Base-by-base conservation (phyloP, 2,113 vertebrate genomes). In the Paralichthys olivaceus region DNA sequence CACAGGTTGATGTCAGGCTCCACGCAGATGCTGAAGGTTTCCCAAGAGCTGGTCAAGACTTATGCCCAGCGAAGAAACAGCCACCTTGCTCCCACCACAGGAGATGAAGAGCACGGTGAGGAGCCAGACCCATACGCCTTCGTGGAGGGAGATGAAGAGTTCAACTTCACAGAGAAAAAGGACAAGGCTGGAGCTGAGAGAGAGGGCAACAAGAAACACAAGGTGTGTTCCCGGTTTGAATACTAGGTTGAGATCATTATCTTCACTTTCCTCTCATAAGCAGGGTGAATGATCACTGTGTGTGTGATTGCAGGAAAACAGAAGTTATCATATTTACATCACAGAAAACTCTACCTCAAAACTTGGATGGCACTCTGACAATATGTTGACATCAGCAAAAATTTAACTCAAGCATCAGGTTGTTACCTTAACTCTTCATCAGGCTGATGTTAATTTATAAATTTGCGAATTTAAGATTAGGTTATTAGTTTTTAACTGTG, bases 101-200 rank as follows among this genome's bases (percentile, higher is more conserved):
- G 85, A 13, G 96, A 97, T 72, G 89, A 91, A 78, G 97, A 98
- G 62, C 94, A 95, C 80, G 92, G 96, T 56, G 92, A 94, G 19
- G 96, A 97, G 90, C 93, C 95, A 0, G 97, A 99, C 93, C 97
- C 97, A 8, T 98, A 99, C 1, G 97, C 96, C 47, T 99, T 99
- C 69, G 95, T 95, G 59, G 97, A 99, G 79, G 97, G 96, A 60
- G 97, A 98, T 37, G 97, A 97, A 57, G 97, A 98, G 89, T 98
- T 97, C 89, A 93, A 94, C 77, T 97, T 98, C 92, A 92, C 93
- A 7, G 97, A 98, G 81, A 97, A 98, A 92, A 98, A 97, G 87
- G 97, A 98, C 64, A 97, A 96, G 84, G 90, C 95, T 79, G 96
- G 94, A 86, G 90, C 64, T 4, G 97, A 98, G 80, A 95, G 96